Evolutionary conservation across 2,113 vertebrate genomes (phyloP), one percentile per base, ranked within the genome.

Genomic region (Calonectris borealis): DNA sequence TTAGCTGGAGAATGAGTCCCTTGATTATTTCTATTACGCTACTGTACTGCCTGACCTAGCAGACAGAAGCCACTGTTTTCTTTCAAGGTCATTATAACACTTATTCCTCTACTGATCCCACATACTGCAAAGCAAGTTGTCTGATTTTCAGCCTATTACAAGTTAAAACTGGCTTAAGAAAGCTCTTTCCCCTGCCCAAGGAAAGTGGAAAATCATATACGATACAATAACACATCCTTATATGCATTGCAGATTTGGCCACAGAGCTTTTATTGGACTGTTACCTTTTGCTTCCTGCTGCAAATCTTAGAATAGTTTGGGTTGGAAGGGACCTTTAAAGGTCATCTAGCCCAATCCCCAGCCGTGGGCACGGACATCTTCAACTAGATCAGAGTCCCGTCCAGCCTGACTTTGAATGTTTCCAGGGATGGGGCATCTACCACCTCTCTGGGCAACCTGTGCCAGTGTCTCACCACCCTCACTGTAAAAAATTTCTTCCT

Each of bases 11-110:
- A n/a, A 82, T 73, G 75, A 91, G 44, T 84, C 83, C 62, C 88
- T 75, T 97, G 88, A 84, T 96, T 96, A 84, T 94, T 94, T 44
- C 42, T 94, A 44, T 20, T 76, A 42, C 40, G 66, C 32, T 85
- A 49, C 49, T 42, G 58, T 87, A 83, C 54, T 86, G 71, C 36
- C 44, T 88, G 90, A 86, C 84, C 82, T 92, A 88, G 79, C 51
- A 88, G 57, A 36, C 20, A 90, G 26, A 96, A 96, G 78, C 25
- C 36, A 83, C 71, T 34, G 29, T 44, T 86, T 77, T 93, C 32
- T 78, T 70, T 81, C 36, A 81, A 94, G 94, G 78, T 83, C 71
- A 68, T 87, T 65, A 27, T 19, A 61, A 60, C 44, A 38, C 21
- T 24, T 46, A 66, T 65, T 91, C 70, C 71, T 83, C 24, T 60